A percentile compares a stretch with the other conserved stretches of the same genome.
These are phyloP conservation scores for Elaphurus davidianus DNA, from an alignment of 2,113 vertebrate species.

Conservation along the genomic window DNA sequence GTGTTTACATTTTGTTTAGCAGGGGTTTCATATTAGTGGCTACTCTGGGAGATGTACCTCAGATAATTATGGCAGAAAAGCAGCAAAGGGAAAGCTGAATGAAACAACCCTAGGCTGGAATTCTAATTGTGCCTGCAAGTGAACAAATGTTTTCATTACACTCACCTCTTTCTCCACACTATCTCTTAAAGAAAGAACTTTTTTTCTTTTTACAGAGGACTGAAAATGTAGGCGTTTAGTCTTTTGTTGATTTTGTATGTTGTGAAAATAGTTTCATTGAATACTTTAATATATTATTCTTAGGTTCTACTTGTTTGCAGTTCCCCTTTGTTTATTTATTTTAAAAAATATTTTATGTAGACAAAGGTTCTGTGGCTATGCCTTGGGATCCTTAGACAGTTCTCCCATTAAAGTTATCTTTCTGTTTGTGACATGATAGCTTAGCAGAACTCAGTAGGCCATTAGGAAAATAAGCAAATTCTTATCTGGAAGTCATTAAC, in stretches of 20 bases:
- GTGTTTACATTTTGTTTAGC: conserved; percentile 28
- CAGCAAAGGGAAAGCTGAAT: not conserved
- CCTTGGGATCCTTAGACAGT: not conserved
- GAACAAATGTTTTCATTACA: not conserved
- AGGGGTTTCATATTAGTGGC: conserved; percentile 22
- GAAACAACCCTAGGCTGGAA: not conserved
- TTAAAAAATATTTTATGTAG: not conserved
- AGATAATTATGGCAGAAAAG: not conserved
- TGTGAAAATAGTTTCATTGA: not conserved
- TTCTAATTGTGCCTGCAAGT: not conserved
- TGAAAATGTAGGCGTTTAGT: not conserved
- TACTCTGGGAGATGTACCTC: not conserved
- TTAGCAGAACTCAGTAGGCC: conserved; percentile 24
- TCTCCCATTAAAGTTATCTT: conserved; percentile 33
- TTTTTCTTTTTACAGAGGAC: not conserved
- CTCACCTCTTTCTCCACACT: not conserved
- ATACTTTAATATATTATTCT: not conserved
- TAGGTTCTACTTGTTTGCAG: not conserved
- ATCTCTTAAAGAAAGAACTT: not conserved
- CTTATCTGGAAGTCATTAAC: conserved; percentile 70
- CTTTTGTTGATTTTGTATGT: not conserved
- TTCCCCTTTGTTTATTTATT: not conserved
- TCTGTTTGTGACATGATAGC: not conserved
- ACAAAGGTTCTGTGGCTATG: not conserved
- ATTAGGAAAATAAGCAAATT: conserved; percentile 62